A percentile compares a stretch with the other conserved stretches of the same genome.
phyloP scores from a whole-genome alignment of 1,140 invertebrate genomes.

The Xylocopa sonorina region DNA sequence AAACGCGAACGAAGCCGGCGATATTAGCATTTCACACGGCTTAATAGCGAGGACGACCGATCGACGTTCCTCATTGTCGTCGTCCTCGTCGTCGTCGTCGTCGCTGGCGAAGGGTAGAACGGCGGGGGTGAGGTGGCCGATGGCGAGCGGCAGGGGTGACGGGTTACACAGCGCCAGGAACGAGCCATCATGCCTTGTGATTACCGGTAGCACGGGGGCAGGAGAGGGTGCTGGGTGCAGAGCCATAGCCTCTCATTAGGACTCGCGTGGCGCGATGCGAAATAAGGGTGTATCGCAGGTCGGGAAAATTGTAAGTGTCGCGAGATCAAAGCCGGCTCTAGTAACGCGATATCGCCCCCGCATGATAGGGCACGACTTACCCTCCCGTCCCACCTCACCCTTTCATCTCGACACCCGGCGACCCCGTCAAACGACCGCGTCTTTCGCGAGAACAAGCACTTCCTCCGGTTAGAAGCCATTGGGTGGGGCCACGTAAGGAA shows the following conservation, averaged over 20 bases:
- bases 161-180: constrained; percentile 70
- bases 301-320: constrained; percentile 83
- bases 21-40: constrained; percentile 69
- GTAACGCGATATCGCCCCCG: constrained; percentile 81
- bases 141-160: constrained; percentile 27
- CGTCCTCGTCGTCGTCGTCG: too few species aligned
- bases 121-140: constrained; percentile 33
- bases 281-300: constrained; percentile 82
- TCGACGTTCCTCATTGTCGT: constrained; percentile 7
- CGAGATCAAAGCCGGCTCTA: constrained; percentile 80
- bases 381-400: constrained; percentile 13
- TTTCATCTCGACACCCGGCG: neutral
- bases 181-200: constrained; percentile 80
- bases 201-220: constrained; percentile 67
- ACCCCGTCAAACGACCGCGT: constrained; percentile 9
- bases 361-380: constrained; percentile 59
- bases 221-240: constrained; percentile 57
- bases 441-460: constrained; percentile 4
- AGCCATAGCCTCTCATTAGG: constrained; percentile 81
- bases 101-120: neutral
- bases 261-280: constrained; percentile 79
- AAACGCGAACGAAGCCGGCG: constrained; percentile 52
- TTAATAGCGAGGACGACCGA: constrained; percentile 61
- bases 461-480: constrained; percentile 33
- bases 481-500: constrained; percentile 54